phyloP scores from a whole-genome alignment of 2,797 vertebrate species.

The Crenichthys baileyi region DNA sequence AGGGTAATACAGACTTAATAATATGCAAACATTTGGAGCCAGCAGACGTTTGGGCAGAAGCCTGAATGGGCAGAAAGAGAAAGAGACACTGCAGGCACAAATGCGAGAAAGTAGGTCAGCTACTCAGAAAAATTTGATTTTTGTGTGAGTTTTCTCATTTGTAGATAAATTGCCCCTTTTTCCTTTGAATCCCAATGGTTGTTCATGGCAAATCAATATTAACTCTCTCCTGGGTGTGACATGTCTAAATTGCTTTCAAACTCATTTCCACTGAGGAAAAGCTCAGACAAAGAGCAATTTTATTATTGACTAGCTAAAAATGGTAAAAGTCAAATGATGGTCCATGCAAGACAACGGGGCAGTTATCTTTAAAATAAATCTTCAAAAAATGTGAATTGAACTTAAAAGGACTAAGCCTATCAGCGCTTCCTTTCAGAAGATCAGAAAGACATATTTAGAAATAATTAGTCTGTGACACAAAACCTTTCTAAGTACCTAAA shows the following conservation, averaged over 20 bases:
- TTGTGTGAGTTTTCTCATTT: slow-evolving; percentile 73
- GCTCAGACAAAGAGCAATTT: slow-evolving; percentile 71
- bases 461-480: not conserved
- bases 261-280: slow-evolving; percentile 77
- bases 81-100: slow-evolving; percentile 67
- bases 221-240: slow-evolving; percentile 75
- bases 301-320: slow-evolving; percentile 69
- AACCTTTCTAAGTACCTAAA: not conserved
- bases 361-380: slow-evolving; percentile 55
- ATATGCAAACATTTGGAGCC: slow-evolving; percentile 63
- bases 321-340: slow-evolving; percentile 58
- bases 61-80: slow-evolving; percentile 55
- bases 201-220: slow-evolving; percentile 81
- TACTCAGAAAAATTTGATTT: slow-evolving; percentile 81
- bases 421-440: slow-evolving; percentile 9
- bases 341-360: slow-evolving; percentile 61
- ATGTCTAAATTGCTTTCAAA: slow-evolving; percentile 82
- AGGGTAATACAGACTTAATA: slow-evolving; percentile 41
- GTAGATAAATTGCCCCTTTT: slow-evolving; percentile 78
- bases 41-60: slow-evolving; percentile 63
- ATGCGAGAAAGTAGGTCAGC: slow-evolving; percentile 78
- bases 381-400: slow-evolving; percentile 53
- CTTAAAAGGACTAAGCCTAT: slow-evolving; percentile 36
- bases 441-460: not conserved
- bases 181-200: slow-evolving; percentile 70